phyloP scores from a whole-genome alignment of 2,113 vertebrate genomes.

The Peromyscus leucopus region DNA sequence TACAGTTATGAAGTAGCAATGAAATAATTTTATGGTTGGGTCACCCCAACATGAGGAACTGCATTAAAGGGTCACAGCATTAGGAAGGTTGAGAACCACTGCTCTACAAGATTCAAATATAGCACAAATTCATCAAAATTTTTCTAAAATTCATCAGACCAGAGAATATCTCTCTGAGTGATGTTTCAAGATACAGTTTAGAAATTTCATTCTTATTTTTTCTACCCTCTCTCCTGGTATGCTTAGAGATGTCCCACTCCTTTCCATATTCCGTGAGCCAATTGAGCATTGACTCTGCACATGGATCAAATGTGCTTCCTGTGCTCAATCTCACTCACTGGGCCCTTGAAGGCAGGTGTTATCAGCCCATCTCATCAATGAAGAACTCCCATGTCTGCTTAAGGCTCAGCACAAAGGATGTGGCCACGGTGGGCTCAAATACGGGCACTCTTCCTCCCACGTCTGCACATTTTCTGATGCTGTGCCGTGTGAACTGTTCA shows the following conservation, averaged over 20 bases:
- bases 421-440: background rate
- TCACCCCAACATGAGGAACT: background rate
- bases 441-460: background rate
- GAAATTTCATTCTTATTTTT: conserved; percentile 36
- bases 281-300: background rate
- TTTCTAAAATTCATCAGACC: background rate
- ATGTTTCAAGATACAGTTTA: conserved; percentile 18
- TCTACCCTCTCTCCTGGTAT: background rate
- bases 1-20: background rate
- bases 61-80: background rate
- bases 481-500: background rate
- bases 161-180: background rate
- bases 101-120: background rate
- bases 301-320: background rate
- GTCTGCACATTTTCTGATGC: background rate
- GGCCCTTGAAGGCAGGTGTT: background rate
- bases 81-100: too few species aligned
- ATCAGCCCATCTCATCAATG: background rate
- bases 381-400: background rate
- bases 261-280: background rate
- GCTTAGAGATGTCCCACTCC: background rate
- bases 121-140: background rate
- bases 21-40: background rate
- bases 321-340: background rate
- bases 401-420: background rate